phyloP scores from a whole-genome alignment of 2,797 vertebrate genomes.

The Nothura maculosa region DNA sequence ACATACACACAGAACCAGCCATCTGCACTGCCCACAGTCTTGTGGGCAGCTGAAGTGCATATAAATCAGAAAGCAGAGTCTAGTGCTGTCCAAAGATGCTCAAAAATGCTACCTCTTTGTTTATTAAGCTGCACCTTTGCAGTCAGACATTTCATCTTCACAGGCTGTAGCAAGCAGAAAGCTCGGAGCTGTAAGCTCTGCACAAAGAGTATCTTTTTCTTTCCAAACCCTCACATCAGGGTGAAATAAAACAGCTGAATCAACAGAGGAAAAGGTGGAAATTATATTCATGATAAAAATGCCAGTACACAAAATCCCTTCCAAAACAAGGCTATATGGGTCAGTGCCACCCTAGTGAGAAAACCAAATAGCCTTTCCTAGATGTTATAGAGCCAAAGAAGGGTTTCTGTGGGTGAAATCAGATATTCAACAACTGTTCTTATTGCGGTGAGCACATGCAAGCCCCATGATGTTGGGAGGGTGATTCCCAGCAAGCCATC shows the following conservation, averaged over 20 bases:
- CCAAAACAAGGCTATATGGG: not conserved
- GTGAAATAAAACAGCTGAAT: slow-evolving; percentile 2
- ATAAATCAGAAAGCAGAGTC: not conserved
- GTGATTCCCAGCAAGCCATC: not conserved
- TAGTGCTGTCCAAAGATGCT: not conserved
- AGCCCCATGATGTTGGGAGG: not conserved
- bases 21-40: accelerated
- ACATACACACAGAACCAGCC: not conserved
- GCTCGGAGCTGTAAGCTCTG: not conserved
- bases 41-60: not conserved
- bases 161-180: not conserved
- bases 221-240: not conserved
- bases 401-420: not conserved
- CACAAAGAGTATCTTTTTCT: not conserved
- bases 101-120: not conserved
- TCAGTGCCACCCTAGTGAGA: not conserved
- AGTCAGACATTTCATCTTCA: not conserved
- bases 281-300: not conserved
- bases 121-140: not conserved
- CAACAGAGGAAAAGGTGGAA: not conserved
- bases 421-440: not conserved
- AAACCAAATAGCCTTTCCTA: not conserved
- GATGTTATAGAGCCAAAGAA: not conserved
- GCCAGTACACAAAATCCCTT: not conserved
- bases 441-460: not conserved